phyloP scores from a whole-genome alignment of 2,888 invertebrate species.

The Odontomyia ornata region DNA sequence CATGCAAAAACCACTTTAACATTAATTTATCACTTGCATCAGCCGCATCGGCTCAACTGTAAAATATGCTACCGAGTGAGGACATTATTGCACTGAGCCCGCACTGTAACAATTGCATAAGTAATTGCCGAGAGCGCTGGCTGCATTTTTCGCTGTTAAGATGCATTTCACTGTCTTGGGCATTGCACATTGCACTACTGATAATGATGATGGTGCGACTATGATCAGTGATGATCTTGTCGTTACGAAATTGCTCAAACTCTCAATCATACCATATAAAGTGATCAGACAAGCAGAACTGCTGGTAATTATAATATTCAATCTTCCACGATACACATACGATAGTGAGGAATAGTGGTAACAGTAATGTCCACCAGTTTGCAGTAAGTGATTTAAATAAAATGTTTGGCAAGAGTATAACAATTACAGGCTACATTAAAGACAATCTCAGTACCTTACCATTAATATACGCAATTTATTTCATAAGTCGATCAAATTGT shows the following conservation, averaged over 20 bases:
- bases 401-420: too few species aligned
- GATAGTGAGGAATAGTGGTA: neutral
- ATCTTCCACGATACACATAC: neutral
- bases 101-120: conserved; percentile 39
- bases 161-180: neutral
- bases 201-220: conserved; percentile 19
- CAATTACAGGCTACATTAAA: too few species aligned
- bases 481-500: too few species aligned
- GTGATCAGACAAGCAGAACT: conserved; percentile 33
- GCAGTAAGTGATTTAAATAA: too few species aligned
- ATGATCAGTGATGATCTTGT: conserved; percentile 39
- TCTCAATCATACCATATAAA: conserved; percentile 28
- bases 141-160: neutral
- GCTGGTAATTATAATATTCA: conserved; percentile 11
- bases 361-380: neutral
- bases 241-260: conserved; percentile 29
- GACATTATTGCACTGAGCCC: conserved; percentile 33
- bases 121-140: conserved; percentile 22
- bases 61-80: neutral
- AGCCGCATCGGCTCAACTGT: conserved; percentile 17
- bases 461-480: too few species aligned
- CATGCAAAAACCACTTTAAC: conserved; percentile 45
- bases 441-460: too few species aligned
- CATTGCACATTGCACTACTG: neutral
- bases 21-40: conserved; percentile 44